Base-by-base conservation (phyloP, 2,888 invertebrate species). In the Agrotis puta region DNA sequence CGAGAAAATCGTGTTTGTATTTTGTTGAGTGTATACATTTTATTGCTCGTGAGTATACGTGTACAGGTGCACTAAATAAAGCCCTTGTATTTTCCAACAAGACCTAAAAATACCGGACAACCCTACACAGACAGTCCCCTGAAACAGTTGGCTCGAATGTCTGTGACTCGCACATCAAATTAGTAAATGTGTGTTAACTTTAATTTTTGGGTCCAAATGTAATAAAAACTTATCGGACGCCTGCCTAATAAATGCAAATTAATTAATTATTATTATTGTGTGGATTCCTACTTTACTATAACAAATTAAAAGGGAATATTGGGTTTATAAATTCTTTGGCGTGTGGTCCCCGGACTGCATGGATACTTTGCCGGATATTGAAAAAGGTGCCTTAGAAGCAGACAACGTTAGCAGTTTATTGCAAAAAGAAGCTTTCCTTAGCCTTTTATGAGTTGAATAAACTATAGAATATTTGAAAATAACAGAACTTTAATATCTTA, bases 201-300 rank as follows among this genome's bases (percentile, higher is more conserved):
- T 63, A 84, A 82, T 83, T 83, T 84, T 85, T 83, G 85, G 83
- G 83, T 71, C 57, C 66, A 79, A 82, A 82, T 57, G 80, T 64
- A 85, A 85, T 83, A 85, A 85, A 79, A 83, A 83, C 72, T 83
- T 84, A 73, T 81, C 63, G 65, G 77, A 57, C 67, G 48, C n/a
- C 62, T 45, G 22, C 71, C 61, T 79, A 81, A 78, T 81, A 74
- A 76, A 81, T 83, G 71, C 50, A 73, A 85, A 79, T 79, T 61
- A 70, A 71, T 79, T 78, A 70, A 65, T 81, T 70, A 77, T 77
- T 78, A 69, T 81, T 70, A 77, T 75, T 66, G 59, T 57, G 62
- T 53, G 50, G 62, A 70, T 53, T 54, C 33, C 16, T 64, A 56
- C 47, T 58, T 53, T 27, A 48, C n/a, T 3, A 22, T 53, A 65